Evolutionary conservation across 2,113 vertebrate genomes (phyloP), one percentile per base, ranked within the genome.

Genomic region (Isichthys henryi): DNA sequence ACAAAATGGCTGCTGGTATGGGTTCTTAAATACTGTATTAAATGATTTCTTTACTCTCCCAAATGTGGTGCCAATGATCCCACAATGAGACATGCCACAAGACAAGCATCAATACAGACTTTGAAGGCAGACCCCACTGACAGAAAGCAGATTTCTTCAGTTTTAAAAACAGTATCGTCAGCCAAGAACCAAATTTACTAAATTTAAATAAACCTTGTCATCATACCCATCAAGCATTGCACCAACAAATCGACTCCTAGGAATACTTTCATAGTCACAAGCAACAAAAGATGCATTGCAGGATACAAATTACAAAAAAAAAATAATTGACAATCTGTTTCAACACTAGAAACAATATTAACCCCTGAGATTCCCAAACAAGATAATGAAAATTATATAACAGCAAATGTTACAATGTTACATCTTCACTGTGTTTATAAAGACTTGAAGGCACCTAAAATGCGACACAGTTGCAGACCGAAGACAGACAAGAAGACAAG

Each of bases 231-330:
- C 91, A 93, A 92, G 91, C 89, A 91, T 93, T 94, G 95, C 96
- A 96, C 95, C 95, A 93, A 95, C 94, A 95, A 94, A 95, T 93
- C 93, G 91, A 21, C 92, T 6, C n/a, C 45, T 88, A 80, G 95
- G 92, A 94, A 95, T 95, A 95, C 92, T 94, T 92, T 93, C 92
- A 90, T 94, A 92, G 94, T 91, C 94, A 95, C 93, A 95, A 95
- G 93, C 94, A 94, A 95, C 94, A 95, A 95, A 95, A 95, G 95
- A 94, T 92, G 95, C 91, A 94, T 95, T 95, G 95, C 94, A 95
- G 89, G 88, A 91, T 95, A 95, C 95, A 95, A 94, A 95, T 94
- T 93, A 94, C 92, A 94, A 94, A 95, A 94, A 93, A 93, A 88
- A 90, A 95, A 94, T 92, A 91, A 93, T 91, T 93, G 93, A 88